Base-by-base conservation (phyloP, 2,113 vertebrate species). In the Colossoma macropomum region DNA sequence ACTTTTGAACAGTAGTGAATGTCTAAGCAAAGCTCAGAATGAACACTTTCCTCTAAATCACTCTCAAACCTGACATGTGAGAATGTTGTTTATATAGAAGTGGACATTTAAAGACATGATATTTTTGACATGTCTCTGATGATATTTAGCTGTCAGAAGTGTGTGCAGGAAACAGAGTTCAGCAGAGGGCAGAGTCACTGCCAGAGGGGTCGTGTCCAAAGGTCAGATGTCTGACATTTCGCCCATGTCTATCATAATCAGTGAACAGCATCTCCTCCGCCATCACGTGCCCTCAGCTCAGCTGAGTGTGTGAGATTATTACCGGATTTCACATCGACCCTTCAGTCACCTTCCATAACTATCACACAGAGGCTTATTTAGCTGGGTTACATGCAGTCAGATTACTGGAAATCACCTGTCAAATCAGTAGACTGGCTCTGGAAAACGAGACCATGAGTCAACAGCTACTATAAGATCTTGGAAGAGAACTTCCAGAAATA, bases 161-260 rank as follows among this genome's bases (percentile, higher is more conserved):
- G 81, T 86, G 80, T 81, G 48, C 87, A 85, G 66, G 62, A 41
- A 79, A 68, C 63, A 17, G 38, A 32, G 82, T 86, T 82, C 87
- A 84, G 80, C 86, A 86, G 75, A 34, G 56, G 54, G 89, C 74
- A 85, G 60, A 82, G 81, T 81, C 13, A 32, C 65, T 70, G 86
- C 92, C 92, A 80, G 76, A 41, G 7, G 92, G 92, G 87, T 89
- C 85, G 50, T 85, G 80, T 87, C 56, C 34, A 92, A 93, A 94
- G 92, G 92, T 92, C 90, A 91, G 90, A 93, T 91, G 89, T 89
- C 91, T 94, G 92, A 93, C 92, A 93, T 94, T 93, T 93, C 73
- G 4, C 62, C 27, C 56, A 62, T 83, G 77, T 83, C 77, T 82
- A 73, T 86, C 75, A 87, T 78, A 73, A 84, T 86, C 77, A 80